phyloP scores from a whole-genome alignment of 2,888 invertebrate genomes.

The Drosophila demipolita region DNA sequence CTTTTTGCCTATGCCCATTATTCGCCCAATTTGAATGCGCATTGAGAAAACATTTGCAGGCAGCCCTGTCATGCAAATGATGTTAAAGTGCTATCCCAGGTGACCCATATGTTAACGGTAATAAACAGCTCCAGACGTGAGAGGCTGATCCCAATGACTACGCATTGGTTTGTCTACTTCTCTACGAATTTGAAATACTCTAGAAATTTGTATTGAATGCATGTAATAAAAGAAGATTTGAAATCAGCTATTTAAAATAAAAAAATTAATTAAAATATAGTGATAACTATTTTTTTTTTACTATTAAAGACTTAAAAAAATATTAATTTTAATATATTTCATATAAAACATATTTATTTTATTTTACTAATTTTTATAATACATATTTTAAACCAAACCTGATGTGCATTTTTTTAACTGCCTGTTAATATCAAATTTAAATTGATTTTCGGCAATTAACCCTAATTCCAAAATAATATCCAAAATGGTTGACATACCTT shows the following conservation, averaged over 20 bases:
- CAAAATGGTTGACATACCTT: not conserved
- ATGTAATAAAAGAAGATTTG: not conserved
- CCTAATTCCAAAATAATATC: not conserved
- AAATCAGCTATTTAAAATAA: not conserved
- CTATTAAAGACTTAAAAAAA: not conserved
- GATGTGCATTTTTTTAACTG: not conserved
- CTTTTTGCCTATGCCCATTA: slow-evolving; percentile 39
- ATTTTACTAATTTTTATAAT: not conserved
- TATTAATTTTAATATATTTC: not conserved
- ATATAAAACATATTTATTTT: not conserved
- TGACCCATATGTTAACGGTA: slow-evolving; percentile 73
- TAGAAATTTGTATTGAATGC: not conserved
- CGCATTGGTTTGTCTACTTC: not conserved
- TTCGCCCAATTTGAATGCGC: slow-evolving; percentile 68
- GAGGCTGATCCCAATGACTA: not conserved
- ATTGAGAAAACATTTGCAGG: slow-evolving; percentile 62
- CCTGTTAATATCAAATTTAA: not conserved
- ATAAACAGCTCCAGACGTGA: slow-evolving; percentile 58
- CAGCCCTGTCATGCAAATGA: slow-evolving; percentile 67
- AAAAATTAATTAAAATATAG: not conserved
- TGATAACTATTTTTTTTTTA: too few species aligned
- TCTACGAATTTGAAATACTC: slow-evolving; percentile 17
- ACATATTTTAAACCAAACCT: not conserved
- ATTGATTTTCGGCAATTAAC: not conserved
- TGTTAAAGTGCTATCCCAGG: slow-evolving; percentile 68